Evolutionary conservation across 2,113 vertebrate species (phyloP).

Genomic region (Rhizomys pruinosus): DNA sequence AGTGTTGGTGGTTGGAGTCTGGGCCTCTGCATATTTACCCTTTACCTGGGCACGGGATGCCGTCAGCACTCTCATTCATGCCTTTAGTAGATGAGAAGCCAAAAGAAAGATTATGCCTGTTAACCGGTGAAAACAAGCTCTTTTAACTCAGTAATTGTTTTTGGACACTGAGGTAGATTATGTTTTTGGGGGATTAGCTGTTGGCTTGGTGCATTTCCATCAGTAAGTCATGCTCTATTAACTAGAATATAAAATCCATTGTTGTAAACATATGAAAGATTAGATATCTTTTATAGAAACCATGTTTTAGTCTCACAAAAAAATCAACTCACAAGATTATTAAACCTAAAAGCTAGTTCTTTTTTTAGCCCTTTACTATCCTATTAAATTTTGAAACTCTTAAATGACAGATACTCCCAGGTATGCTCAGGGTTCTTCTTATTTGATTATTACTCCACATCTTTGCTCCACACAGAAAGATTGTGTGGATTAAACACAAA

Average conservation of each 20-base stretch:
- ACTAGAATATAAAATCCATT: slow-evolving; percentile 34
- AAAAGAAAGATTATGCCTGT: not conserved
- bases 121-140: not conserved
- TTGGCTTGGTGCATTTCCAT: slow-evolving; percentile 18
- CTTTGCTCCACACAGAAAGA: slow-evolving; percentile 76
- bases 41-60: not conserved
- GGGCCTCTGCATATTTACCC: not conserved
- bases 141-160: not conserved
- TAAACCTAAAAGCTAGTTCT: not conserved
- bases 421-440: slow-evolving; percentile 76
- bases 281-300: slow-evolving; percentile 44
- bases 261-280: slow-evolving; percentile 49
- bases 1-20: not conserved
- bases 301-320: slow-evolving; percentile 42
- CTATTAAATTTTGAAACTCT: slow-evolving; percentile 79
- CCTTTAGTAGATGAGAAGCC: not conserved
- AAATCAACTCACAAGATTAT: slow-evolving; percentile 33
- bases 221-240: slow-evolving; percentile 5
- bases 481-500: slow-evolving; percentile 76
- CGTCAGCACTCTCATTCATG: not conserved
- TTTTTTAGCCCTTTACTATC: not conserved
- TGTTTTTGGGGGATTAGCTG: not conserved
- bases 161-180: not conserved
- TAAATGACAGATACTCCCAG: slow-evolving; percentile 69
- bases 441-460: slow-evolving; percentile 76